Conservation (phyloP, 2,888 invertebrate genomes). For the Tipula vernalis region DNA sequence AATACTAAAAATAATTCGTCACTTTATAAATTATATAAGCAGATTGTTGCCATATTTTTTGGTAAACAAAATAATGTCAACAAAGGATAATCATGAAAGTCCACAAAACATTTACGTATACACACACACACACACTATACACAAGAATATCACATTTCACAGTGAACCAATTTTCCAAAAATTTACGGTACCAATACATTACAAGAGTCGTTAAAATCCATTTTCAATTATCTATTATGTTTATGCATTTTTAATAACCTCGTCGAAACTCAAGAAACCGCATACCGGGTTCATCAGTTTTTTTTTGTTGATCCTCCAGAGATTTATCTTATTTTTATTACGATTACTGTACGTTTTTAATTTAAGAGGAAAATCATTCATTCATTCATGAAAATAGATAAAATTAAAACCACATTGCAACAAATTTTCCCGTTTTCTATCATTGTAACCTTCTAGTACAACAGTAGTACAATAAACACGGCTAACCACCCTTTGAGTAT, state of each 20-base stretch:
- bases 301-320: neutral
- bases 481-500: neutral
- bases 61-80: neutral
- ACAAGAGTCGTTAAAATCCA: neutral
- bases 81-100: neutral
- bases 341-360: neutral
- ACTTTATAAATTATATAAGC: neutral
- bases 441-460: neutral
- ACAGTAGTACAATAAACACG: neutral
- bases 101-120: neutral
- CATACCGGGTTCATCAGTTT: neutral
- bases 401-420: neutral
- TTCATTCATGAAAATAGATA: neutral
- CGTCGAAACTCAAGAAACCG: neutral
- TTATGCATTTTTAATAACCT: neutral
- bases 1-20: neutral
- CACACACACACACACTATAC: neutral
- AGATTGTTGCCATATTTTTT: neutral
- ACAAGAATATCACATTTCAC: neutral
- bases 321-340: neutral
- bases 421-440: neutral
- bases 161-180: neutral
- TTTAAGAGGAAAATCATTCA: neutral
- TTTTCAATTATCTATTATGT: neutral
- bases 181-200: neutral